phyloP scores from a whole-genome alignment of 1,140 invertebrate genomes.

The Tetragnatha versicolor region DNA sequence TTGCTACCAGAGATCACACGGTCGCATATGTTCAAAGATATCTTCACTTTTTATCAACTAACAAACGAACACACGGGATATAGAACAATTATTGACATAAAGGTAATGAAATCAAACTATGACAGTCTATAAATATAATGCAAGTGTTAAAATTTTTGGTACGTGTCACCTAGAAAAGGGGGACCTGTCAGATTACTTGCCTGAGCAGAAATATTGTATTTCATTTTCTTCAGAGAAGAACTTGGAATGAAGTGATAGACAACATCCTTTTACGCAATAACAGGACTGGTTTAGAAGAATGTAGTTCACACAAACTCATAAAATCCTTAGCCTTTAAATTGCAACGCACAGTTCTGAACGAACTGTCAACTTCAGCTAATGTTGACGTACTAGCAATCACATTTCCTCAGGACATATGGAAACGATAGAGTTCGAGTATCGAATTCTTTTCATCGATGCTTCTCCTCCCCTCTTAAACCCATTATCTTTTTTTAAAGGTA shows the following conservation, averaged over 20 bases:
- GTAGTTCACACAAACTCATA: background rate
- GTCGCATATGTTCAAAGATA: conserved; percentile 21
- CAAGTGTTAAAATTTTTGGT: conserved; percentile 16
- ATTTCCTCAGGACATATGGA: conserved; percentile 44
- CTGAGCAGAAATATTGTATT: conserved; percentile 23
- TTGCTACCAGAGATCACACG: background rate
- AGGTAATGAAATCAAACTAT: background rate
- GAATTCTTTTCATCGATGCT: no score
- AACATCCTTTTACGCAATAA: background rate
- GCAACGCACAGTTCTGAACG: conserved; percentile 1
- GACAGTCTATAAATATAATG: background rate
- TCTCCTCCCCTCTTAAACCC: no score
- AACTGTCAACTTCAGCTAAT: conserved; percentile 48
- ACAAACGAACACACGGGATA: background rate
- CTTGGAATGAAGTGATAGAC: background rate
- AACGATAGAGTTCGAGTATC: conserved; percentile 17
- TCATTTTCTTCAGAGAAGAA: conserved; percentile 7
- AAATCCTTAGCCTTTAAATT: background rate
- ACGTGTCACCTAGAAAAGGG: conserved; percentile 31
- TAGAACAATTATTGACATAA: background rate
- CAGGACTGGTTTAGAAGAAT: background rate
- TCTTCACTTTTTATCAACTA: background rate
- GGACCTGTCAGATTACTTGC: conserved; percentile 47
- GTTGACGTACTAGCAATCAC: conserved; percentile 51
- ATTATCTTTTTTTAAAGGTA: no score